Evolutionary conservation across 2,888 invertebrate genomes (phyloP).

Genomic region (Drosophila borealis): DNA sequence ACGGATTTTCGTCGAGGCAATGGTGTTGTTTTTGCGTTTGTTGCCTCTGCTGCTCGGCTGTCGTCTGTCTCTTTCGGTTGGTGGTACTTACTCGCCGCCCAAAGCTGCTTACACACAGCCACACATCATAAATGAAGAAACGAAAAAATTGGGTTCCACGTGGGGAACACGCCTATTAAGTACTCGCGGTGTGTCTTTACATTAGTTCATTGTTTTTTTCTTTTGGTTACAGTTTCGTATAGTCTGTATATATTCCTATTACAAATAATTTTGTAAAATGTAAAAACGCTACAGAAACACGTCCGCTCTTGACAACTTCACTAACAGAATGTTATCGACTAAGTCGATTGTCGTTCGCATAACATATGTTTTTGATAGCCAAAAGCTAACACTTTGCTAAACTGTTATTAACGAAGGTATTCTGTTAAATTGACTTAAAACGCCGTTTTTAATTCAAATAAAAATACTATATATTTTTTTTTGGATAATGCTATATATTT

Average conservation of each 20-base stretch:
- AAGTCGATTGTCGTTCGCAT: slow-evolving; percentile 15
- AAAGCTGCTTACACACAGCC: slow-evolving; percentile 58
- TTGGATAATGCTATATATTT: background rate
- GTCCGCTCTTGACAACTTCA: slow-evolving; percentile 53
- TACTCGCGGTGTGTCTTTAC: slow-evolving; percentile 56
- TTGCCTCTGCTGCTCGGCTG: slow-evolving; percentile 40
- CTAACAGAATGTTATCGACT: slow-evolving; percentile 51
- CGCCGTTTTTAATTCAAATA: background rate
- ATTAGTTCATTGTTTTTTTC: slow-evolving; percentile 70
- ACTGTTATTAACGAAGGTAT: slow-evolving; percentile 1
- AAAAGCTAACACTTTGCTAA: slow-evolving; percentile 8
- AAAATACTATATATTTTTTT: background rate
- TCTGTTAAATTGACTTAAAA: background rate
- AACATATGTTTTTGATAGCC: slow-evolving; percentile 27
- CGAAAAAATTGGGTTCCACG: slow-evolving; percentile 70
- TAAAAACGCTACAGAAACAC: slow-evolving; percentile 58
- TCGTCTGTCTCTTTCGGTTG: slow-evolving; percentile 42
- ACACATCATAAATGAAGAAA: slow-evolving; percentile 71
- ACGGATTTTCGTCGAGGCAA: slow-evolving; percentile 51
- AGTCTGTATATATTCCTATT: slow-evolving; percentile 51
- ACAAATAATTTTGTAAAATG: slow-evolving; percentile 74
- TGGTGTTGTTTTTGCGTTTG: slow-evolving; percentile 53
- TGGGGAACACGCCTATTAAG: slow-evolving; percentile 63
- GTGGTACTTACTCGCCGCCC: slow-evolving; percentile 61
- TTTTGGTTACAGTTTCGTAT: slow-evolving; percentile 42